Evolutionary conservation across 2,888 invertebrate genomes (phyloP), one percentile per base, ranked within the genome.

Genomic region (Limnephilus rhombicus): DNA sequence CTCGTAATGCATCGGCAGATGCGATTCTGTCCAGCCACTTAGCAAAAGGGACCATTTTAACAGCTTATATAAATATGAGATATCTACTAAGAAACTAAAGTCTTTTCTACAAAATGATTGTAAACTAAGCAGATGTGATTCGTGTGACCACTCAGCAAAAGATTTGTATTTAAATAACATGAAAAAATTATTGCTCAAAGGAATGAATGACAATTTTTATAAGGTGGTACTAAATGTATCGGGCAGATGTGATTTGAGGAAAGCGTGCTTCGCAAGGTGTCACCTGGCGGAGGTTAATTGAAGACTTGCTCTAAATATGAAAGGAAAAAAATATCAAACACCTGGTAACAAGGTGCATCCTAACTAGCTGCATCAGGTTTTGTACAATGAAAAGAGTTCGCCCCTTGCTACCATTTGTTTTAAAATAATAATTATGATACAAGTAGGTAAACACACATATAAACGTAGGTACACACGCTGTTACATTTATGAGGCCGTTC

Each of bases 221-320:
- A 3, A 24, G 7, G 29, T 89, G 81, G 37, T 34, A 2, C n/a
- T n/a, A 18, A 41, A 37, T 41, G 83, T 53, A 29, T 31, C 68
- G 13, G 34, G 92, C 92, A 92, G 92, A 92, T 92, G 92, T 85
- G 92, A 90, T 85, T 89, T 89, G 85, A 92, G 24, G 91, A 85
- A 83, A 89, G 92, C 92, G 92, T 90, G 90, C 85, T 80, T 85
- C 90, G 91, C 91, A 92, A 92, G 92, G 93, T 93, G 93, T 93
- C 88, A 91, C 93, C 93, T 93, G 93, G 92, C 85, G 80, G 15
- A 49, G 80, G 89, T 90, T 92, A 93, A 93, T 93, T 86, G 93
- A 93, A 93, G 92, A 91, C 92, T 93, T 93, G 93, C 83, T 81
- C 91, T 82, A 86, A n/a, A 37, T 37, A 29, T 41, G 49, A 80